Conservation (phyloP, 2,888 invertebrate genomes). For the Eledone cirrhosa region DNA sequence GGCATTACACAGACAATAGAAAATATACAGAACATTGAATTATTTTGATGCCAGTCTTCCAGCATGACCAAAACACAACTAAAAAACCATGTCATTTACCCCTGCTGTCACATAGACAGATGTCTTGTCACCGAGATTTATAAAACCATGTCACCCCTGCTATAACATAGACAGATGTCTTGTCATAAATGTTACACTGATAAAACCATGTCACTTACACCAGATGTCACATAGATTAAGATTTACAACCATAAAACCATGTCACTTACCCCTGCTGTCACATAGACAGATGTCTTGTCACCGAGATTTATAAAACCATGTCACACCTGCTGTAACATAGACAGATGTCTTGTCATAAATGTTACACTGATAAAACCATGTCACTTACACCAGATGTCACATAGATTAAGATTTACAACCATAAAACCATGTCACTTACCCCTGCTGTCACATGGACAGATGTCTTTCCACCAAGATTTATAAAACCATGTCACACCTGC, state of each 20-base stretch:
- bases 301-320: slow-evolving; percentile 89
- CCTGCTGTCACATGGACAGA: slow-evolving; percentile 83
- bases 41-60: too few relatives aligned
- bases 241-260: background rate
- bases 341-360: too few relatives aligned
- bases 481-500: too few relatives aligned
- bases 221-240: background rate
- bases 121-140: slow-evolving; percentile 90
- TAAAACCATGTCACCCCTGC: too few relatives aligned
- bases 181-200: too few relatives aligned
- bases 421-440: slow-evolving; percentile 70
- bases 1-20: too few relatives aligned
- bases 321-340: too few relatives aligned
- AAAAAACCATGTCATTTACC: slow-evolving; percentile 74
- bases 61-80: too few relatives aligned
- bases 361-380: too few relatives aligned
- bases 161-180: too few relatives aligned
- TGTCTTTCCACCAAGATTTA: slow-evolving; percentile 90
- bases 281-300: slow-evolving; percentile 85
- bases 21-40: too few relatives aligned
- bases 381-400: background rate
- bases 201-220: background rate
- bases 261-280: slow-evolving; percentile 81
- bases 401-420: background rate
- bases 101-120: slow-evolving; percentile 83